phyloP scores from a whole-genome alignment of 2,797 vertebrate genomes.

The Gambelia wislizenii region DNA sequence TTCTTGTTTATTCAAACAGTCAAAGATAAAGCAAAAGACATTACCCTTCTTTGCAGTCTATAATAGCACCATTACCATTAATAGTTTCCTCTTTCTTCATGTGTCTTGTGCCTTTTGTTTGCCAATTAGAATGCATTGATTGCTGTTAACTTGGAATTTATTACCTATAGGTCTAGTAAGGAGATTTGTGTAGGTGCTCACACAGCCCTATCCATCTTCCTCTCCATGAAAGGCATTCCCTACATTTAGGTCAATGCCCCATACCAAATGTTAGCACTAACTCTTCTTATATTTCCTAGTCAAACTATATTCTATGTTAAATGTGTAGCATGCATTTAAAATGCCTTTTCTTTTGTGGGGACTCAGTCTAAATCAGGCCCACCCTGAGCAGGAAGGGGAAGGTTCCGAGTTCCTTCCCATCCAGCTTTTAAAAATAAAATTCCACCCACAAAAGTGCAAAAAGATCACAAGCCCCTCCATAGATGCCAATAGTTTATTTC shows the following conservation, averaged over 20 bases:
- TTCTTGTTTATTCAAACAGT: not conserved
- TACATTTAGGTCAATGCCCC: not conserved
- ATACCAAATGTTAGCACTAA: not conserved
- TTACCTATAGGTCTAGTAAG: not conserved
- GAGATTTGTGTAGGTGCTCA: not conserved
- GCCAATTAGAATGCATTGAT: rapidly evolving
- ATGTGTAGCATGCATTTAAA: not conserved
- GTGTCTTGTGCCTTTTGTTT: not conserved
- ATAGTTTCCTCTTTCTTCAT: not conserved
- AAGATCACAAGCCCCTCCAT: no score
- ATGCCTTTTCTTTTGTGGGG: not conserved
- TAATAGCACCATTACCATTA: not conserved
- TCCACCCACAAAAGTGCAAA: no score
- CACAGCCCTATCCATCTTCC: not conserved
- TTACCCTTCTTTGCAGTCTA: not conserved
- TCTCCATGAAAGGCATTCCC: not conserved
- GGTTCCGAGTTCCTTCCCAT: not conserved
- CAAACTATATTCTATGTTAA: not conserved
- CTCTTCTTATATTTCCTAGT: not conserved
- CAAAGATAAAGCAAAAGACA: not conserved
- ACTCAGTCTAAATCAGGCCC: not conserved
- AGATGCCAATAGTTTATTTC: not conserved
- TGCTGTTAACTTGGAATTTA: not conserved
- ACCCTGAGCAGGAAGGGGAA: no score
- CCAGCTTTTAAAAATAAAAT: not conserved